A percentile compares a stretch with the other conserved stretches of the same genome.
phyloP scores from a whole-genome alignment of 1,140 invertebrate genomes.

The Limonius californicus region DNA sequence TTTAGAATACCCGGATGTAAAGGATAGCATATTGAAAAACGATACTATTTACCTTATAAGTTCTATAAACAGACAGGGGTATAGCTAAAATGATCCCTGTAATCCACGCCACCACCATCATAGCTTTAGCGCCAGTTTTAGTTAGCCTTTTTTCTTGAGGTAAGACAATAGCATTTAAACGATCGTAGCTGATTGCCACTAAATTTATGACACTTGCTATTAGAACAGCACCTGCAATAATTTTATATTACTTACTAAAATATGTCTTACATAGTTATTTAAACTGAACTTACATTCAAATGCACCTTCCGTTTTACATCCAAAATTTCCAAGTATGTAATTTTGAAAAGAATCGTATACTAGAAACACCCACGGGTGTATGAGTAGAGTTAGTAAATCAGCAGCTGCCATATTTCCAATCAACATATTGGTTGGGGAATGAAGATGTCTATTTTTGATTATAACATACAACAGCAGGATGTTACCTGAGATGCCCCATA shows the following conservation, averaged over 20 bases:
- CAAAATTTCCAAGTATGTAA: constrained; percentile 66
- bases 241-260: neutral
- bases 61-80: constrained; percentile 62
- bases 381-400: constrained; percentile 68
- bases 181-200: constrained; percentile 76
- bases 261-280: no score
- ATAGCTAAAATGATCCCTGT: constrained; percentile 55
- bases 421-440: constrained; percentile 74
- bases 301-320: constrained; percentile 51
- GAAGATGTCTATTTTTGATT: constrained; percentile 60
- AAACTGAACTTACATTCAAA: neutral
- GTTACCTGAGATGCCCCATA: constrained; percentile 70
- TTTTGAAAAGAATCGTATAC: constrained; percentile 70
- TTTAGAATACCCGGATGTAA: no score
- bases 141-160: constrained; percentile 65
- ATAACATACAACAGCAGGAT: constrained; percentile 66
- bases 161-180: constrained; percentile 73
- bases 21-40: no score
- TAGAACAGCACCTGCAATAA: constrained; percentile 58
- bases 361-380: constrained; percentile 70
- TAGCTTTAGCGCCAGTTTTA: constrained; percentile 53
- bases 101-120: constrained; percentile 66
- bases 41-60: constrained; percentile 61
- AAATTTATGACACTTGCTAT: constrained; percentile 72
- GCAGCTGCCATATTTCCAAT: constrained; percentile 76